These are phyloP conservation scores for Halesus radiatus DNA, from an alignment of 1,140 invertebrate species.

Conservation along the genomic window DNA sequence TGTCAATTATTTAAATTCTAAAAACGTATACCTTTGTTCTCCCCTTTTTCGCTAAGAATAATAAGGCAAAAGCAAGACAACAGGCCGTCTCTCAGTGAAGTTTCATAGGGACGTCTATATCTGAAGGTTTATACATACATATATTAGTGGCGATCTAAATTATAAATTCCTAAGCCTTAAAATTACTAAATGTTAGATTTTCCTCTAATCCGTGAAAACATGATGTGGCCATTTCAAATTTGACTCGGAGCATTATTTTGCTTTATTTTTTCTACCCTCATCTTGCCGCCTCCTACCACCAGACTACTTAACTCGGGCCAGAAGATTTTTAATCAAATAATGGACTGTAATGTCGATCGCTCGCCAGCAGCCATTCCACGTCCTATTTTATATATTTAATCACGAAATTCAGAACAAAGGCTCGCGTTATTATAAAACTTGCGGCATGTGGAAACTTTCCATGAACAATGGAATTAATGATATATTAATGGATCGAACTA, in stretches of 20 bases:
- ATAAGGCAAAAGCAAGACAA: too few species aligned
- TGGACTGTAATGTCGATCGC: constrained; percentile 52
- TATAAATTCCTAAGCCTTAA: too few species aligned
- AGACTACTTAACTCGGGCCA: constrained; percentile 48
- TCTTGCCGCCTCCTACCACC: constrained; percentile 37
- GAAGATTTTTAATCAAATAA: constrained; percentile 57
- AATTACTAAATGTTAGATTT: too few species aligned
- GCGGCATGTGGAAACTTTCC: constrained; percentile 22
- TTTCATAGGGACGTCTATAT: too few species aligned
- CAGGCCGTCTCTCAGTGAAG: too few species aligned
- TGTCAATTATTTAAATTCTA: too few species aligned
- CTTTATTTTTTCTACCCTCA: constrained; percentile 16
- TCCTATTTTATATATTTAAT: constrained; percentile 43
- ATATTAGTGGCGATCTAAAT: too few species aligned
- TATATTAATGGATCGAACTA: constrained; percentile 33
- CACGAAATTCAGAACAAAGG: constrained; percentile 33
- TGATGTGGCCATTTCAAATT: not conserved
- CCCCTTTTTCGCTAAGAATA: too few species aligned
- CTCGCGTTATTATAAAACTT: constrained; percentile 23
- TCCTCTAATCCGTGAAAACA: not conserved
- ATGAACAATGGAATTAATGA: constrained; percentile 34
- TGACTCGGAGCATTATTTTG: not conserved
- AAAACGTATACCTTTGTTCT: too few species aligned
- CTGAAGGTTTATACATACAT: too few species aligned
- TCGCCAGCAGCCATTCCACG: constrained; percentile 23